Evolutionary conservation across 2,113 vertebrate species (phyloP), one percentile per base, ranked within the genome.

Genomic region (Pardalotus punctatus): DNA sequence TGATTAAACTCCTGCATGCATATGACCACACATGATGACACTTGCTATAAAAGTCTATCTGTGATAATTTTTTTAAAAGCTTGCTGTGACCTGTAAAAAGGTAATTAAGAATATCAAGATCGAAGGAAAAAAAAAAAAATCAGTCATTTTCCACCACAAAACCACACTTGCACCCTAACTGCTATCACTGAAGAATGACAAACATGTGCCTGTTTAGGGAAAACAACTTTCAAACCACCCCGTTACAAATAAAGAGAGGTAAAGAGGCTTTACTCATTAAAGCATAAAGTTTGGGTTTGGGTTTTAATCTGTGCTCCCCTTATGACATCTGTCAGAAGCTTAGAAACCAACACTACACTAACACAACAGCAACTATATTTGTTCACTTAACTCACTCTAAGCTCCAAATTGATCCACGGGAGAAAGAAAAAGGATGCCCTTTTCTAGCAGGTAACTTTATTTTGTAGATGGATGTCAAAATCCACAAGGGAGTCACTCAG

Each of bases 381-480:
- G 36, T 38, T 85, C 73, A 73, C 17, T 56, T 71, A 58, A 85
- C 31, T 48, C 42, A 48, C n/a, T 40, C 18, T 40, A 69, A 72
- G 36, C 13, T 91, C 20, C 27, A 6, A 18, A 23, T 1, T 48
- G 48, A 65, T 65, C 47, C 83, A 47, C 1, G 1, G 33, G 6
- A 71, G 40, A 78, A 91, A 53, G 28, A 65, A 73, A 79, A 71
- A 47, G 57, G 9, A 53, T 16, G 36, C 2, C 20, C 57, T 88
- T 95, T 66, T 73, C 79, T 9, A 40, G 20, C 42, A 83, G 57
- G 13, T 54, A 90, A 93, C 33, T 36, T 95, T 77, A 74, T 83
- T 92, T 88, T 94, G 45, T 83, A 86, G 94, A 88, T 40, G 13
- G 77, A 94, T 93, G 45, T 47, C 42, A 95, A 69, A 93, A 90